phyloP scores from a whole-genome alignment of 2,797 vertebrate species.

The Otolemur crassicaudatus region DNA sequence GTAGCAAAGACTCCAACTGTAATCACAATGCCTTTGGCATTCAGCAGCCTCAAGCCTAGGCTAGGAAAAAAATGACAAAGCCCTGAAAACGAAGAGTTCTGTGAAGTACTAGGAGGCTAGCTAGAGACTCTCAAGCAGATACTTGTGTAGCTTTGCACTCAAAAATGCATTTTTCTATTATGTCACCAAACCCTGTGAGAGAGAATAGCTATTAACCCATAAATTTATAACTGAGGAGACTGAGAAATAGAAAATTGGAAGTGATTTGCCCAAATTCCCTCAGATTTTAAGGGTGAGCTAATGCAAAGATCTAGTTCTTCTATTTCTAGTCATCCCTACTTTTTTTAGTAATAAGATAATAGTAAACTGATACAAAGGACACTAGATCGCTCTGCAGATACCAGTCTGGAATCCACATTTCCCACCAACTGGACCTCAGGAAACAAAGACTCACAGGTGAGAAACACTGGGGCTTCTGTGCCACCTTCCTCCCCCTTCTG shows the following conservation, averaged over 20 bases:
- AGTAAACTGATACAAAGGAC: background rate
- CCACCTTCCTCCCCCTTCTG: background rate
- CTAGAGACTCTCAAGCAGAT: background rate
- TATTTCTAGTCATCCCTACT: constrained; percentile 4
- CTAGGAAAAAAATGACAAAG: background rate
- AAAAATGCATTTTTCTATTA: constrained; percentile 29
- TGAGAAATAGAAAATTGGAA: background rate
- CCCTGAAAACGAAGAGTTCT: background rate
- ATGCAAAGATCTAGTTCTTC: background rate
- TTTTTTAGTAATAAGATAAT: background rate
- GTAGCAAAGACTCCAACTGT: background rate
- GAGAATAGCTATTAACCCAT: background rate
- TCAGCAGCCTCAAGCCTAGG: background rate
- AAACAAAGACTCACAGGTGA: background rate
- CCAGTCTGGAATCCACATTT: background rate
- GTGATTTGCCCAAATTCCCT: background rate
- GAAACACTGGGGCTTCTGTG: background rate
- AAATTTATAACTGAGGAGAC: background rate
- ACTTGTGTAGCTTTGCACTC: background rate
- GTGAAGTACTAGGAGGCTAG: background rate
- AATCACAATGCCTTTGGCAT: background rate
- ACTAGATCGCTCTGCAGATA: background rate
- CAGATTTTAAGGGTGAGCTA: background rate
- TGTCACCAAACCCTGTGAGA: background rate
- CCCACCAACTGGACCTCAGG: background rate